Conservation (phyloP, 2,797 vertebrate genomes). For the Lepilemur ruficaudatus region DNA sequence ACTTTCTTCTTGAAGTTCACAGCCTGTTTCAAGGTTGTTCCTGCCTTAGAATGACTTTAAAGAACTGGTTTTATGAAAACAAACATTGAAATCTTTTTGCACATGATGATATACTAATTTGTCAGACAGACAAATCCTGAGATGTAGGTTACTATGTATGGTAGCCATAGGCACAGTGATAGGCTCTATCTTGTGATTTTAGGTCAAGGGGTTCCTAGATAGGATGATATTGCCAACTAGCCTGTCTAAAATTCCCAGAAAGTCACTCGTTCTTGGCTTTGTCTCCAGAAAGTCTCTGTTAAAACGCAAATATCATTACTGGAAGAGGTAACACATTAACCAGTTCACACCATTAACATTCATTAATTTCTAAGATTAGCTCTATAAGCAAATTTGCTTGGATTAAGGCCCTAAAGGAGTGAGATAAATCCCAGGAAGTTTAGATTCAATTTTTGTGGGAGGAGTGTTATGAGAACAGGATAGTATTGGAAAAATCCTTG, state of each 20-base stretch:
- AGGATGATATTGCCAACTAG: background rate
- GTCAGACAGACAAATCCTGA: background rate
- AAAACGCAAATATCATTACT: constrained; percentile 57
- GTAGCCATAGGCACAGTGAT: background rate
- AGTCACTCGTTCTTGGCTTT: background rate
- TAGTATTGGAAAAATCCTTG: background rate
- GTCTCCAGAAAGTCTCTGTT: constrained; percentile 13
- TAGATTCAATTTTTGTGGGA: background rate
- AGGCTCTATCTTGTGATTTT: constrained; percentile 26
- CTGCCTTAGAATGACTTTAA: constrained; percentile 23
- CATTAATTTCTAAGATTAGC: constrained; percentile 47
- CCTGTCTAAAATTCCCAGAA: constrained; percentile 36
- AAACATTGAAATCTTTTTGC: background rate
- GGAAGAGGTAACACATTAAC: constrained; percentile 61
- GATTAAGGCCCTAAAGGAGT: background rate
- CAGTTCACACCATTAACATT: constrained; percentile 50
- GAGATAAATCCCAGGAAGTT: background rate
- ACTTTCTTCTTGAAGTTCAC: constrained; percentile 19
- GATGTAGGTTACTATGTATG: background rate
- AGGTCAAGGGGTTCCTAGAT: background rate
- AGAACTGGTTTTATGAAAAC: background rate
- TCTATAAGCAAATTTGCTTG: background rate
- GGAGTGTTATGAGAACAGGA: background rate
- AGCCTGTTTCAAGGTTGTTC: background rate
- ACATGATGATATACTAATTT: constrained; percentile 17